Percentiles rank a stretch among this genome's conserved stretches.
Conservation (phyloP, 2,888 invertebrate genomes). For the Caenorhabditis auriculariae region DNA sequence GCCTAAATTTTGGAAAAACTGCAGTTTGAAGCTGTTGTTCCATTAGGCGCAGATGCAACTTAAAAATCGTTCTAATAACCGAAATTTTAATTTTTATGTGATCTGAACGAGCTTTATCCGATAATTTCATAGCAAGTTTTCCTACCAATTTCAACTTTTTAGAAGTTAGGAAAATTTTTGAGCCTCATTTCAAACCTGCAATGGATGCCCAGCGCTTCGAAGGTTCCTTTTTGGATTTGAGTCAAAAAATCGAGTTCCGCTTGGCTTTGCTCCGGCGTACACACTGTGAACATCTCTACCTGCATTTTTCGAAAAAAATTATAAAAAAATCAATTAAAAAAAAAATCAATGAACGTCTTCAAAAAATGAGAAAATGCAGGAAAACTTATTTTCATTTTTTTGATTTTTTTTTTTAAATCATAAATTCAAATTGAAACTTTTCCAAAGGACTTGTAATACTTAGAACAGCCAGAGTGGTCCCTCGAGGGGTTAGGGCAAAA, state of each 20-base stretch:
- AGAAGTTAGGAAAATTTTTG: slow-evolving; percentile 1
- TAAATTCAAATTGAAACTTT: too few relatives aligned
- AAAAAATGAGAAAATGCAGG: neutral
- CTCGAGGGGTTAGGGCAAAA: too few relatives aligned
- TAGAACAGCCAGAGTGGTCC: too few relatives aligned
- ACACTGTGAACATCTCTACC: slow-evolving; percentile 62
- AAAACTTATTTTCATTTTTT: neutral
- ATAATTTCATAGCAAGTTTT: too few relatives aligned
- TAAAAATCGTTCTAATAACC: too few relatives aligned
- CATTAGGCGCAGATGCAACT: too few relatives aligned
- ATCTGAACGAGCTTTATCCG: too few relatives aligned
- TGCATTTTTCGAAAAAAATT: slow-evolving; percentile 9
- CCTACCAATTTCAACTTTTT: neutral
- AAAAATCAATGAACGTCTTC: neutral
- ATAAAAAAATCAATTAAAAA: neutral
- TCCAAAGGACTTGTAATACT: too few relatives aligned
- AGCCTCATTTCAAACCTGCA: slow-evolving; percentile 37
- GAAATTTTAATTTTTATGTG: too few relatives aligned
- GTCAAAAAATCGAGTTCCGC: slow-evolving; percentile 46
- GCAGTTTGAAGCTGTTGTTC: too few relatives aligned
- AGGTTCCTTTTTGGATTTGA: slow-evolving; percentile 52
- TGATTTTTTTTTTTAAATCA: neutral
- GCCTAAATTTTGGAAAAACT: too few relatives aligned
- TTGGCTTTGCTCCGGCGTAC: slow-evolving; percentile 46
- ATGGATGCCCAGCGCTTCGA: slow-evolving; percentile 50